Base-by-base conservation (phyloP, 1,140 invertebrate species). In the Himalopsyche phryganea region DNA sequence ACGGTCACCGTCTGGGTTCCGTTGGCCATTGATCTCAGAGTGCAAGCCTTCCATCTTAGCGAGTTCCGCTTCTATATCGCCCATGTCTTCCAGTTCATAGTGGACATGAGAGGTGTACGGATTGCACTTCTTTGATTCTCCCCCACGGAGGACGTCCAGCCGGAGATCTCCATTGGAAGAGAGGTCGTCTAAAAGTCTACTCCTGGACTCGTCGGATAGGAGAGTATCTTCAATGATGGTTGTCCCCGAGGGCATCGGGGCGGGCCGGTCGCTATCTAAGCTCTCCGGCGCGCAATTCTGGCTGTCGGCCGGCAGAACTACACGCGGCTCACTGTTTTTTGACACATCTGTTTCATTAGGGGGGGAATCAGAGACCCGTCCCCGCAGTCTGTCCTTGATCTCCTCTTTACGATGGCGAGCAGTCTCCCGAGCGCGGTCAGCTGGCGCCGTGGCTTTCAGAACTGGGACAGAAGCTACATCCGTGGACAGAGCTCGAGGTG, bases 11-110 rank as follows among this genome's bases (percentile, higher is more conserved):
- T 55, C 51, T 15, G 59, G 5, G 23, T 51, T 55, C 18, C 46
- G 53, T 47, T 77, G 73, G 7, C 73, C 74, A 61, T 76, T 75
- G 32, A 73, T 65, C 20, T 65, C 63, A 1, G 54, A 48, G 36
- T 72, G 71, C 63, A 83, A 67, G 47, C 81, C 82, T 66, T 85
- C 83, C 83, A 85, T 85, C 70, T 84, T 83, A 2, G 83, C 83
- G 10, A 85, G 68, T 45, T 81, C 82, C 15, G 83, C 83, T 67
- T 85, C 83, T 49, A 85, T 85, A 64, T 85, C 83, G 51, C 83
- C 78, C 59, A 85, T 77, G 48, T 78, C 75, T 66, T 80, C 76
- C 60, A 80, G 71, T 58, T 78, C 74, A 63, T 72, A 74, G 48
- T 65, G 69, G 35, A 66, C 65, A 6, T 41, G 41, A 17, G 64